A percentile compares a stretch with the other conserved stretches of the same genome.
Evolutionary conservation across 2,888 invertebrate species (phyloP).

Genomic region (Drosophila kuntzei): DNA sequence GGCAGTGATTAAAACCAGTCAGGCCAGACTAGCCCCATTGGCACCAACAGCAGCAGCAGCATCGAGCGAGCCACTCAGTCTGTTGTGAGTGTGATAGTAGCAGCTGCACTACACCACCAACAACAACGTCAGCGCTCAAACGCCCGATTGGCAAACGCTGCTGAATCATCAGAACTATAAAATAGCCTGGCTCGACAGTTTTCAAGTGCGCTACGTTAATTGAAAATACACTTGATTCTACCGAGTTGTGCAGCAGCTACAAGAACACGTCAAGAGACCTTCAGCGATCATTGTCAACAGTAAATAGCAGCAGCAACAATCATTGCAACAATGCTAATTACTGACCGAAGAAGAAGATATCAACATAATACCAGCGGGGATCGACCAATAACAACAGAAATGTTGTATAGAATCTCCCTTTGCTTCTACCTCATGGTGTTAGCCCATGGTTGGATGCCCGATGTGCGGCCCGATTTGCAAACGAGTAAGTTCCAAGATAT

Average conservation of each 20-base stretch:
- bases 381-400: constrained; percentile 10
- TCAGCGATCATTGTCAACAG: constrained; percentile 59
- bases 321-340: constrained; percentile 58
- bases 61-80: constrained; percentile 39
- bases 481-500: constrained; percentile 76
- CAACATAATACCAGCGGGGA: constrained; percentile 19
- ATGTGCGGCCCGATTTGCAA: constrained; percentile 83
- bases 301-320: constrained; percentile 22
- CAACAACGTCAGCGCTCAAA: constrained; percentile 17
- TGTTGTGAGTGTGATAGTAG: constrained; percentile 37
- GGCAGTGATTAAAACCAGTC: constrained; percentile 79
- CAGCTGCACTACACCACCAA: constrained; percentile 29
- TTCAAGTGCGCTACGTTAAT: constrained; percentile 62
- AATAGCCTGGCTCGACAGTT: constrained; percentile 46
- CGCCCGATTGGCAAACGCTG: constrained; percentile 30
- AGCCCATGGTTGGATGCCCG: constrained; percentile 82
- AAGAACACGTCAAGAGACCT: constrained; percentile 64
- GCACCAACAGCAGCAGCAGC: constrained; percentile 43
- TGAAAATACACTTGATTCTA: constrained; percentile 63
- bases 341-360: constrained; percentile 37
- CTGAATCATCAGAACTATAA: constrained; percentile 60
- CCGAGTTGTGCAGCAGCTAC: constrained; percentile 25
- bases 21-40: constrained; percentile 68
- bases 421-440: constrained; percentile 11
- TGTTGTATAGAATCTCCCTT: constrained; percentile 26